Evolutionary conservation across 1,140 invertebrate species (phyloP), one percentile per base, ranked within the genome.

Genomic region (Aphidius ervi): DNA sequence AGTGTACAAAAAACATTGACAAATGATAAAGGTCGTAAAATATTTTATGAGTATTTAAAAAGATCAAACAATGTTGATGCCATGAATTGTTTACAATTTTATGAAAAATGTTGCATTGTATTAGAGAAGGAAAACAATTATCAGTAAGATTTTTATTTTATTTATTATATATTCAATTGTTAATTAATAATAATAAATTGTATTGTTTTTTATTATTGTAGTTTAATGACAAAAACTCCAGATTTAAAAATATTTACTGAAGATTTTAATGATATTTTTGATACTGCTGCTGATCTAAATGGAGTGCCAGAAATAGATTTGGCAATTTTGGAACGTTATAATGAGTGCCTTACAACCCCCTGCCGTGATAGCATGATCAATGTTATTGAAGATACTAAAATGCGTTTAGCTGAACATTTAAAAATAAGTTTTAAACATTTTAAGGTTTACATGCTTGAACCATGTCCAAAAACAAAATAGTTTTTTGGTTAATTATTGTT

Each of bases 1-100:
- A 61, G 67, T 43, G 65, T 76, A 59, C 56, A 66, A 5, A 62
- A 63, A 6, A 73, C 74, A 8, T 37, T 76, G 46, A 50, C 3
- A 6, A 48, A 70, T 48, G 37, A 42, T 2, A 52, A 61, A 3
- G 73, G 72, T 5, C 67, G 65, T 5, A n/a, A 69, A 31, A 68
- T 75, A n/a, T 73, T 74, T 39, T 46, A 53, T 6, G 66, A 49
- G 2, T 76, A 68, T 61, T 59, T 76, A 0, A 16, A 53, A 7
- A 52, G 60, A n/a, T 40, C 55, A 1, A 48, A 58, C 40, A 52
- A 67, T 5, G 20, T 6, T 1, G 68, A 69, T 50, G 64, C 69
- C 37, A 46, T 71, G 0, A 47, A 61, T 0, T 75, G 70, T 54
- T 65, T 76, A 42, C 53, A 67, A 2, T 56, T 74, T 39, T 74